phyloP scores from a whole-genome alignment of 2,888 invertebrate genomes.

The Lasioglossum malachurum region DNA sequence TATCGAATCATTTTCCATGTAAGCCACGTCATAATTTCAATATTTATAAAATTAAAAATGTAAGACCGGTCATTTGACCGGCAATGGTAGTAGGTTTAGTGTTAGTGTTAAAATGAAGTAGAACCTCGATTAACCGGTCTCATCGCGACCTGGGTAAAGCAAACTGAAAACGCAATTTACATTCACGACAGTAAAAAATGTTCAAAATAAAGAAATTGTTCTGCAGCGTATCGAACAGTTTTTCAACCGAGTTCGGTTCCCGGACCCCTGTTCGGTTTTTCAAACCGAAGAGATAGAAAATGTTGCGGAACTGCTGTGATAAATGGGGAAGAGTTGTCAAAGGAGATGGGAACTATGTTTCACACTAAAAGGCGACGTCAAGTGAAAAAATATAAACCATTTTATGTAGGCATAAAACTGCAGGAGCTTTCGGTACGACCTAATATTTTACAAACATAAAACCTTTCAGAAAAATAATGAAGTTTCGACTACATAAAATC shows the following conservation, averaged over 20 bases:
- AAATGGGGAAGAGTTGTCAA: constrained; percentile 6
- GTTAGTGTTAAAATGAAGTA: too few relatives aligned
- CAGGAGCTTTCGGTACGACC: neutral
- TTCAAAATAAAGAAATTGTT: neutral
- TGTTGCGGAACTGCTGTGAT: neutral
- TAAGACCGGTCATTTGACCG: too few relatives aligned
- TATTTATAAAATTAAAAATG: too few relatives aligned
- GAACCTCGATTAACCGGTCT: too few relatives aligned
- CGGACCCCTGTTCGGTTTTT: neutral
- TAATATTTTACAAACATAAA: neutral
- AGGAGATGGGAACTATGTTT: neutral
- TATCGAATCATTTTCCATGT: too few relatives aligned
- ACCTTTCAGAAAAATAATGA: neutral
- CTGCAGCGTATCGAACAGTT: neutral
- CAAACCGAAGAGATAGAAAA: neutral
- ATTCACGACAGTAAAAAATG: too few relatives aligned
- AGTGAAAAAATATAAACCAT: constrained; percentile 5
- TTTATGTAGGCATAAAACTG: constrained; percentile 4
- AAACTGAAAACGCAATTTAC: too few relatives aligned
- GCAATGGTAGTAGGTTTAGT: too few relatives aligned
- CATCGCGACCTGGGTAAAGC: too few relatives aligned
- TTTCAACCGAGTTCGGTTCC: too few relatives aligned
- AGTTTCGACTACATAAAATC: neutral
- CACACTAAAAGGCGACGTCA: neutral
- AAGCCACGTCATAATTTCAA: too few relatives aligned